Conservation (phyloP, 2,797 vertebrate genomes). For the Alfaro cultratus region DNA sequence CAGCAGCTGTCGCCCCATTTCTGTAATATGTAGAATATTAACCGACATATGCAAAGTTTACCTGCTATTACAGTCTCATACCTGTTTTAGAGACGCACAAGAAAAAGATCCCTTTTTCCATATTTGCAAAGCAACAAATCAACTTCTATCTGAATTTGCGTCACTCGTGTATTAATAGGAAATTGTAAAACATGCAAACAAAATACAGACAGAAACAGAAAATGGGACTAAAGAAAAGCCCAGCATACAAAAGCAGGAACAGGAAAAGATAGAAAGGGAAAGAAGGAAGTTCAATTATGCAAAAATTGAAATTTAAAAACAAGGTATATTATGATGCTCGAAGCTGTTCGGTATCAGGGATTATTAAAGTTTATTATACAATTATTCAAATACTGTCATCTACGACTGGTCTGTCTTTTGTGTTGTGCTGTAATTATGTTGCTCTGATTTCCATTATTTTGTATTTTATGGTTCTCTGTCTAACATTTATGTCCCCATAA, state of each 20-base stretch:
- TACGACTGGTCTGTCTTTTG: neutral
- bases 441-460: neutral
- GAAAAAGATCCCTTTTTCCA: neutral
- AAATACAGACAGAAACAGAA: neutral
- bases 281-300: neutral
- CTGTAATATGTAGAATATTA: neutral
- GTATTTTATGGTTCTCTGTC: neutral
- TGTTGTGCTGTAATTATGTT: neutral
- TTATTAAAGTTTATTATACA: neutral
- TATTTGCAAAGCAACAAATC: slow-evolving; percentile 1
- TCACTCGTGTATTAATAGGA: neutral
- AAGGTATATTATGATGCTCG: neutral
- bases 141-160: neutral
- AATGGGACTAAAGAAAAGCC: neutral
- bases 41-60: neutral
- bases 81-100: neutral
- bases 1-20: neutral
- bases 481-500: too few species aligned
- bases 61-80: neutral
- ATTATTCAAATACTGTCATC: neutral
- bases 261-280: neutral
- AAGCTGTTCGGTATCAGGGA: neutral
- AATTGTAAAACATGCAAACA: neutral
- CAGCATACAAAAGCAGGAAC: neutral
- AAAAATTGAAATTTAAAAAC: neutral